Percentiles rank a stretch among this genome's conserved stretches.
These are phyloP conservation scores for Zaprionus kolodkinae DNA, from an alignment of 1,140 invertebrate species.

Conservation along the genomic window DNA sequence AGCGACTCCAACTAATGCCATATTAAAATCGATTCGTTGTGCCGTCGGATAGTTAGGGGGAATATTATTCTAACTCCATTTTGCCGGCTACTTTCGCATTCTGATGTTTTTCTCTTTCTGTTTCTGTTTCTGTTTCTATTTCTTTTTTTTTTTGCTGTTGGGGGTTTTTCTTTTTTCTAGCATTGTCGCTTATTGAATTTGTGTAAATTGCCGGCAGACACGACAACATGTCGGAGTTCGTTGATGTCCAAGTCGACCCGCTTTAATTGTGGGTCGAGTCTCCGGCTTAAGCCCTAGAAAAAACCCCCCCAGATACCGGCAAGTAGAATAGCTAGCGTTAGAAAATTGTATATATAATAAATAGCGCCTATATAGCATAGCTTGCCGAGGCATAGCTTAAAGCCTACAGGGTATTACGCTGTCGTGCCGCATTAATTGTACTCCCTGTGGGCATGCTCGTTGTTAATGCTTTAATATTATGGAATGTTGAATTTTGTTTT, in stretches of 20 bases:
- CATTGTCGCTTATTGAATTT: conserved; percentile 72
- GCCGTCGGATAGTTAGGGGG: too few relatives aligned
- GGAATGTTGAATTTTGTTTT: conserved; percentile 59
- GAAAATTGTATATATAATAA: too few relatives aligned
- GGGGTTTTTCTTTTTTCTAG: neutral
- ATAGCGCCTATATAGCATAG: neutral
- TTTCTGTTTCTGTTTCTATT: conserved; percentile 29
- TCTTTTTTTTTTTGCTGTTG: conserved; percentile 8
- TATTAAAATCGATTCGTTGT: conserved; percentile 48
- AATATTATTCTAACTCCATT: conserved; percentile 5
- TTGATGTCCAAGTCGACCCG: conserved; percentile 28
- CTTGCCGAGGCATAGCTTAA: neutral
- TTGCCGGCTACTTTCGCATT: conserved; percentile 24
- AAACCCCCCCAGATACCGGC: too few relatives aligned
- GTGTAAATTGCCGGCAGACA: conserved; percentile 74
- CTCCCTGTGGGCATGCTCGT: conserved; percentile 15
- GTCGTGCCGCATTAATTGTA: neutral
- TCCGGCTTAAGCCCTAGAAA: too few relatives aligned
- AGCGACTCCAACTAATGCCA: conserved; percentile 16
- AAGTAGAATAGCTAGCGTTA: too few relatives aligned
- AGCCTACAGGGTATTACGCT: neutral
- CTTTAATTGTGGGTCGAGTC: neutral
- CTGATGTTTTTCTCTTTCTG: conserved; percentile 19
- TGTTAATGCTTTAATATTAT: conserved; percentile 71
- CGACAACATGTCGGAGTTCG: conserved; percentile 47